Percentiles rank a stretch among this genome's conserved stretches.
Conservation (phyloP, 2,113 vertebrate species). For the Sturnira hondurensis region DNA sequence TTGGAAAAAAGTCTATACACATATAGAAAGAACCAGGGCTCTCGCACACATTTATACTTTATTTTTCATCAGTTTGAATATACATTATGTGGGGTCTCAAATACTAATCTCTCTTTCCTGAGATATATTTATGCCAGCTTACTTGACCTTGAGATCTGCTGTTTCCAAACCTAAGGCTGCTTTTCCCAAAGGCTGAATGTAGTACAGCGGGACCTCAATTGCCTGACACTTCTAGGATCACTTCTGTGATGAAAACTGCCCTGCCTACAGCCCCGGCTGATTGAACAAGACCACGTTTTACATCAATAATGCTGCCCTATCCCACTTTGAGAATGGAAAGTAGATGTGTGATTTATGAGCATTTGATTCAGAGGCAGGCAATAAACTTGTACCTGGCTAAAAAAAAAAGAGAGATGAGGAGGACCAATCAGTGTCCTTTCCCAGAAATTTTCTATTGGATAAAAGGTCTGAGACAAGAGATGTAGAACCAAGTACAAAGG, state of each 20-base stretch:
- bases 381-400: not conserved
- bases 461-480: not conserved
- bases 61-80: not conserved
- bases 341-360: not conserved
- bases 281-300: not conserved
- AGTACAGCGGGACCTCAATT: not conserved
- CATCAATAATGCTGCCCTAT: not conserved
- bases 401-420: not conserved
- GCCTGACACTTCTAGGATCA: not conserved
- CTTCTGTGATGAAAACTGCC: not conserved
- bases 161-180: not conserved
- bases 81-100: not conserved
- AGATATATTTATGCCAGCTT: not conserved
- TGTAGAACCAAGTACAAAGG: not conserved
- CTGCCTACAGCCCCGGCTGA: not conserved
- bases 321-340: not conserved
- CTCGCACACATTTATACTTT: not conserved
- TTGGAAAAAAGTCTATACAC: not conserved
- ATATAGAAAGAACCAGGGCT: not conserved
- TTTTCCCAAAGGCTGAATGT: not conserved
- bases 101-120: not conserved
- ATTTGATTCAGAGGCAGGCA: not conserved
- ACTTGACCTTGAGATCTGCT: not conserved
- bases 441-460: not conserved
- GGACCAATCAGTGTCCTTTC: not conserved